A percentile compares a stretch with the other conserved stretches of the same genome.
phyloP scores from a whole-genome alignment of 2,888 invertebrate species.

The Adelphocoris suturalis region DNA sequence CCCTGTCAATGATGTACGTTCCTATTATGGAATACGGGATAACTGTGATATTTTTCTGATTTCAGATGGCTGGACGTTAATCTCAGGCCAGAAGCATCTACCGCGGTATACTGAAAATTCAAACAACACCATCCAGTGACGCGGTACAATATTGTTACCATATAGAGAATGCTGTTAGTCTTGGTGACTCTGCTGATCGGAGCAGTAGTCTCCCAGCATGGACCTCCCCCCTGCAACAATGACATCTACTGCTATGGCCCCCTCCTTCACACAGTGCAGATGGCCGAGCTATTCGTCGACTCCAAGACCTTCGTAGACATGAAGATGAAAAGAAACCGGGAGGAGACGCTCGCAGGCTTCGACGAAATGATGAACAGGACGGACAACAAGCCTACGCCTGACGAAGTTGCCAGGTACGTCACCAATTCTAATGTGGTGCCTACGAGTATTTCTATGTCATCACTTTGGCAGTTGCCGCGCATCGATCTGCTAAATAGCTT shows the following conservation, averaged over 20 bases:
- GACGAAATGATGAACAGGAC: conserved; percentile 83
- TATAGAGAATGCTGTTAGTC: neutral
- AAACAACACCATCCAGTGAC: neutral
- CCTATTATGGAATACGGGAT: too few species aligned
- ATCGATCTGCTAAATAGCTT: too few species aligned
- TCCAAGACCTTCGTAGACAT: conserved; percentile 96
- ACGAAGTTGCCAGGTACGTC: conserved; percentile 76
- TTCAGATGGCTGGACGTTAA: neutral
- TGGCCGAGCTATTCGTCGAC: conserved; percentile 88
- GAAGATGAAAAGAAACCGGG: conserved; percentile 83
- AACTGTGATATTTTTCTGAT: neutral
- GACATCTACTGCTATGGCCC: conserved; percentile 90
- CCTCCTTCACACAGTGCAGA: conserved; percentile 90
- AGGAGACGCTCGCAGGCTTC: conserved; percentile 79
- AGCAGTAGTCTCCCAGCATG: neutral
- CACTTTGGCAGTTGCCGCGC: too few species aligned
- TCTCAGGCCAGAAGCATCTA: neutral
- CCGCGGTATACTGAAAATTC: neutral
- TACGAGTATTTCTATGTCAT: too few species aligned
- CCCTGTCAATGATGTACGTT: too few species aligned
- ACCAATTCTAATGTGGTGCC: neutral
- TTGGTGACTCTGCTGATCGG: conserved; percentile 42
- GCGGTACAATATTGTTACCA: neutral
- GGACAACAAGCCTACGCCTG: conserved; percentile 80
- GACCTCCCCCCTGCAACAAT: conserved; percentile 80